Conservation (phyloP, 2,797 vertebrate genomes). For the Chromobotia macracanthus region DNA sequence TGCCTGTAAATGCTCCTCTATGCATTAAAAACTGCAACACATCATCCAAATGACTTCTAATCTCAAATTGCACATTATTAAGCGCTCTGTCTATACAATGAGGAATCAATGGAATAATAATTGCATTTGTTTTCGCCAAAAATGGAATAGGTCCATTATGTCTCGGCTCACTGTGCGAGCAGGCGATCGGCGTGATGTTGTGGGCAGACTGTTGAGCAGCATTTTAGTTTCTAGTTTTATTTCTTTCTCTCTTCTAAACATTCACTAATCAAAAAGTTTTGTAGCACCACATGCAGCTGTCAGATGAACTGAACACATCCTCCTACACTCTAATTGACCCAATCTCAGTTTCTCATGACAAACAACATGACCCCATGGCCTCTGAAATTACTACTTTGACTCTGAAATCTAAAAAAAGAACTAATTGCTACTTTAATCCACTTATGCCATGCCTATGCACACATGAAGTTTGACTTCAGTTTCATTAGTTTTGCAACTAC, state of each 20-base stretch:
- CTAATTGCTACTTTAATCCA: conserved; percentile 58
- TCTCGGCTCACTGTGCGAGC: conserved; percentile 12
- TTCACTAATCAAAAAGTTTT: conserved; percentile 68
- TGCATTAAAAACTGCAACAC: conserved; percentile 64
- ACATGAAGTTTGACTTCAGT: conserved; percentile 40
- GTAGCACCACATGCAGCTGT: conserved; percentile 62
- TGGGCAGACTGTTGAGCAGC: conserved; percentile 34
- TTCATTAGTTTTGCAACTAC: conserved; percentile 12
- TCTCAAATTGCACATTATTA: conserved; percentile 61
- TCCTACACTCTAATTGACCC: conserved; percentile 54
- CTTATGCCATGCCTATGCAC: conserved; percentile 11
- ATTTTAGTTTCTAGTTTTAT: conserved; percentile 47
- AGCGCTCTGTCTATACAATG: conserved; percentile 63
- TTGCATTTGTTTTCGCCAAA: conserved; percentile 61
- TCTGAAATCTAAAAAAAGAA: conserved; percentile 52
- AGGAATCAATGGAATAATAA: conserved; percentile 52
- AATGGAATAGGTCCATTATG: conserved; percentile 63
- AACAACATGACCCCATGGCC: conserved; percentile 56
- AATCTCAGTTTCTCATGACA: conserved; percentile 60
- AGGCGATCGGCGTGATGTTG: conserved; percentile 14
- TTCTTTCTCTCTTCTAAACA: conserved; percentile 52
- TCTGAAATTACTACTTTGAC: conserved; percentile 51
- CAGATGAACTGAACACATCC: conserved; percentile 57
- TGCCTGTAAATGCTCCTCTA: conserved; percentile 57
- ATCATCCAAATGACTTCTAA: conserved; percentile 60